phyloP scores from a whole-genome alignment of 2,888 invertebrate genomes.

The Trachelus stipa region DNA sequence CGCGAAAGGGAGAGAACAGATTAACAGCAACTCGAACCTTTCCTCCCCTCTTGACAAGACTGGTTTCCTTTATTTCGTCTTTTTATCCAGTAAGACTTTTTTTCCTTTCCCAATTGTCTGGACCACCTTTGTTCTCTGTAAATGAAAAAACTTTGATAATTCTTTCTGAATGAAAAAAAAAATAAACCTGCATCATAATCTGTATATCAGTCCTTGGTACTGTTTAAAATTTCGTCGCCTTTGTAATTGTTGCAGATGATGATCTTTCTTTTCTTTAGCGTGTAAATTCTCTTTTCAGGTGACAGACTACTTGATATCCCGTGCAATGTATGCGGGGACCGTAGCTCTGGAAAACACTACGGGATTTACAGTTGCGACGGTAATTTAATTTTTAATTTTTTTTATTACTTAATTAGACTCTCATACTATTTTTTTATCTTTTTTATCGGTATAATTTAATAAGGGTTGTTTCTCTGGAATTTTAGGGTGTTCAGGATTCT shows the following conservation, averaged over 20 bases:
- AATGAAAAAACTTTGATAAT: not conserved
- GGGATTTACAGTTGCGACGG: conserved; percentile 99
- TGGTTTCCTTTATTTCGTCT: conserved; percentile 10
- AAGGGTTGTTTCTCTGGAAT: not conserved
- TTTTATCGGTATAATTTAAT: not conserved
- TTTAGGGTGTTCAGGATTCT: conserved; percentile 93
- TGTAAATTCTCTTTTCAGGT: conserved; percentile 71
- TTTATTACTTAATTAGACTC: not conserved
- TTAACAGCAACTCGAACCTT: conserved; percentile 39
- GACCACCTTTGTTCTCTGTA: not conserved
- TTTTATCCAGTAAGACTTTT: not conserved
- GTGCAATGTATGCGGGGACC: conserved; percentile 98
- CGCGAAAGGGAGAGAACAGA: conserved; percentile 60
- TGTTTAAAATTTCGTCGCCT: not conserved
- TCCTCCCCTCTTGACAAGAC: conserved; percentile 8
- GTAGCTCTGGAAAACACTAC: conserved; percentile 99
- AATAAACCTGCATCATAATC: not conserved
- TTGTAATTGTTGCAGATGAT: not conserved
- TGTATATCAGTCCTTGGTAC: not conserved
- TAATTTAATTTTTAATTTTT: conserved; percentile 64
- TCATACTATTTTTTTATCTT: not conserved
- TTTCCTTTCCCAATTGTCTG: not conserved
- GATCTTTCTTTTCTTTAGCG: not conserved
- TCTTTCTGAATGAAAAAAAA: not conserved
- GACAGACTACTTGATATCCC: conserved; percentile 98